phyloP scores from a whole-genome alignment of 2,888 invertebrate genomes.

The Rotaria macrura region DNA sequence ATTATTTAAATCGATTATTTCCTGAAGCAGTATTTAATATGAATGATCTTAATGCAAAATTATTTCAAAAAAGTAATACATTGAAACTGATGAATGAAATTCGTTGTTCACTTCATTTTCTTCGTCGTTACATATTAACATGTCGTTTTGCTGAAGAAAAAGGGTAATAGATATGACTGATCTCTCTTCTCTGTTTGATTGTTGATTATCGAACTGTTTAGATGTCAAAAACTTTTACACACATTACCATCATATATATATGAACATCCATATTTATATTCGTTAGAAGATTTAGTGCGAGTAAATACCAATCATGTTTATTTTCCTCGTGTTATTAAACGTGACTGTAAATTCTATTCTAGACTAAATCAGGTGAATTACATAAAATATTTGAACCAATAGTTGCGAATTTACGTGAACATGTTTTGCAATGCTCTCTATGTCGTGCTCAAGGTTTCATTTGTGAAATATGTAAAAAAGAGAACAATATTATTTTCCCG shows the following conservation, averaged over 20 bases:
- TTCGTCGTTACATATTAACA: conserved; percentile 11
- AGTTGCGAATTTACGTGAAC: background rate
- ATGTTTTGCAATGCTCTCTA: conserved; percentile 37
- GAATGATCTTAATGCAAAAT: conserved; percentile 57
- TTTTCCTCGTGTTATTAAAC: too few relatives aligned
- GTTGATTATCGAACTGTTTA: background rate
- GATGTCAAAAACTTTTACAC: background rate
- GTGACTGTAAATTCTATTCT: too few relatives aligned
- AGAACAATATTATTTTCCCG: conserved; percentile 44
- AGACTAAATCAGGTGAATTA: background rate
- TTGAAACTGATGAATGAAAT: conserved; percentile 24
- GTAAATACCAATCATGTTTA: background rate
- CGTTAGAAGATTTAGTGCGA: conserved; percentile 21
- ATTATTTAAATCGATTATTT: conserved; percentile 65
- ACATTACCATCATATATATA: background rate
- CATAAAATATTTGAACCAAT: conserved; percentile 13
- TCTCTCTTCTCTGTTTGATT: background rate
- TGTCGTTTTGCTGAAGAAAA: conserved; percentile 23
- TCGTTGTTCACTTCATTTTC: conserved; percentile 16
- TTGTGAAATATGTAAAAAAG: conserved; percentile 45
- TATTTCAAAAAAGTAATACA: conserved; percentile 54
- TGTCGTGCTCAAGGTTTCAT: conserved; percentile 47
- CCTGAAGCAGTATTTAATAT: conserved; percentile 67
- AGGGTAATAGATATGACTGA: background rate
- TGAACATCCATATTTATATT: conserved; percentile 21